These are phyloP conservation scores for Narcine bancroftii DNA, from an alignment of 2,113 vertebrate species.

Conservation along the genomic window DNA sequence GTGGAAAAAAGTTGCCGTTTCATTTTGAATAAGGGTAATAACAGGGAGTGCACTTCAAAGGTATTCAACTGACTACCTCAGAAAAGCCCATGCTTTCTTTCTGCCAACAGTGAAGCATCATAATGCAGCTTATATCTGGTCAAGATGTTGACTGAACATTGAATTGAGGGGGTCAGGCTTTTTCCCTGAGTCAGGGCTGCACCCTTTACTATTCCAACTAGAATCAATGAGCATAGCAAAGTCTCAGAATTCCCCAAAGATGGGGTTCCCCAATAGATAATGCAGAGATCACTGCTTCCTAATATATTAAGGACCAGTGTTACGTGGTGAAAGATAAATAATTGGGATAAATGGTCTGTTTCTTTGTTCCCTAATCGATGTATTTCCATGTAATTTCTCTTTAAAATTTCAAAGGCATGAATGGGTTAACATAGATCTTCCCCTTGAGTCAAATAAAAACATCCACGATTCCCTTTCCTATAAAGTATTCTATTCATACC, in stretches of 20 bases:
- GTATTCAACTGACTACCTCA: no score
- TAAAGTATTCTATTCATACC: slow-evolving; percentile 35
- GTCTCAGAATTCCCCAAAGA: no score
- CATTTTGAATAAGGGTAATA: no score
- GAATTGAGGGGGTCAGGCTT: neutral
- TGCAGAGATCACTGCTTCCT: no score
- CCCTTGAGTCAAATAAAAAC: slow-evolving; percentile 7
- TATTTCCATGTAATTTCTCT: neutral
- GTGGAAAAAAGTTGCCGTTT: neutral
- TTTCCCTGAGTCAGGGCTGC: neutral
- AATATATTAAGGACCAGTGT: no score
- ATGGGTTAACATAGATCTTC: neutral
- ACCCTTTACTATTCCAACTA: neutral
- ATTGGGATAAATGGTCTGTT: neutral
- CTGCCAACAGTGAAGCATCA: neutral
- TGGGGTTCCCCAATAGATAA: no score
- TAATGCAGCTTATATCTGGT: neutral
- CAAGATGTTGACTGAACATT: neutral
- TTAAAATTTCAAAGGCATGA: slow-evolving; percentile 13
- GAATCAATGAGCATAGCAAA: neutral
- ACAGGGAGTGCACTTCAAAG: no score
- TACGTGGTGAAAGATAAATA: no score
- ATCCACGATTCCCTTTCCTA: slow-evolving; percentile 17
- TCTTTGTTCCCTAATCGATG: neutral
- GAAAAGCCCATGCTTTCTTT: neutral